Evolutionary conservation across 2,113 vertebrate genomes (phyloP), one percentile per base, ranked within the genome.

Genomic region (Mixornis gularis): DNA sequence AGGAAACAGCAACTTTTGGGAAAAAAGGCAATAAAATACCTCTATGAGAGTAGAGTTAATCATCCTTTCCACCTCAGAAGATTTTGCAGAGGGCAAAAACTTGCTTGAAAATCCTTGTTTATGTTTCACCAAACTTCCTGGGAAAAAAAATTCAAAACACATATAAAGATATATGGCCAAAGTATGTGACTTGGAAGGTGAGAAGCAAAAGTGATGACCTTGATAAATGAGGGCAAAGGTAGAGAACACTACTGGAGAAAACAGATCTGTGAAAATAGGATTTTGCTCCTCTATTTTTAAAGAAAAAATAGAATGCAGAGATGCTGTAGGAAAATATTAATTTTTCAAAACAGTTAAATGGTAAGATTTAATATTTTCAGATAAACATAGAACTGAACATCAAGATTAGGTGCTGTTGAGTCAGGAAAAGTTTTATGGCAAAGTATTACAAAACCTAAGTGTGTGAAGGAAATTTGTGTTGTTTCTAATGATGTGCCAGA

Each of bases 1-100:
- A 74, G 7, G 16, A 80, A 89, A 49, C 4, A 0, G 0, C 18
- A 85, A 41, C 17, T 77, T 76, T 62, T 53, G 12, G 4, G 18
- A 21, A 49, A 49, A 59, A 66, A 40, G 16, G 10, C 19, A 88
- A 40, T n/a, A 29, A 58, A 73, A 34, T 66, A 38, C 72, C 41
- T 56, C 4, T n/a, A 25, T 62, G 29, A 62, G 9, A 43, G 3
- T 52, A 24, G 12, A 69, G 8, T 44, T 74, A 64, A 36, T 86
- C 26, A 71, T 65, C 10, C 17, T 41, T 87, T 87, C 19, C 13
- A 56, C 30, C n/a, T 56, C 16, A 78, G 26, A 71, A 55, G 7
- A 78, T 79, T 77, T 40, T 66, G 12, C 8, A 62, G 25, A 40
- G 27, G n/a, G 34, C 7, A 82, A 72, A 91, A 70, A 9, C 14